Evolutionary conservation across 2,113 vertebrate species (phyloP).

Genomic region (Jaculus jaculus): DNA sequence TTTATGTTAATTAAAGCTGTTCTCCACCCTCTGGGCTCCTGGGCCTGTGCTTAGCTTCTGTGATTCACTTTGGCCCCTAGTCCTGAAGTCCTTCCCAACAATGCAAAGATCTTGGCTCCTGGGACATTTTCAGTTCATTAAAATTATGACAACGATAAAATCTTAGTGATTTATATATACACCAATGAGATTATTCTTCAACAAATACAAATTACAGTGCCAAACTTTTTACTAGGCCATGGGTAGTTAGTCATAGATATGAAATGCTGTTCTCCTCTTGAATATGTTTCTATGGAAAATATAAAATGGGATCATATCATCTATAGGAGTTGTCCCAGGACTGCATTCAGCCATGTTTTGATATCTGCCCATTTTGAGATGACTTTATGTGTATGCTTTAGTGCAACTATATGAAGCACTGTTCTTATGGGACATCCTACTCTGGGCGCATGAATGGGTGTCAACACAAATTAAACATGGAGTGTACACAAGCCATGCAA

Average conservation of each 20-base stretch:
- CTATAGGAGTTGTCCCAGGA: background rate
- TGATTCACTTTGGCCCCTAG: background rate
- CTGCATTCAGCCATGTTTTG: background rate
- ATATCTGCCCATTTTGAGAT: background rate
- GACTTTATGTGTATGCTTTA: background rate
- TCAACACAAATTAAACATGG: constrained; percentile 49
- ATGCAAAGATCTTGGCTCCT: background rate
- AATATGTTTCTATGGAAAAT: background rate
- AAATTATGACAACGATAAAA: background rate
- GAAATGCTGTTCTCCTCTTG: constrained; percentile 17
- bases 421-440: background rate
- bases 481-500: constrained; percentile 42
- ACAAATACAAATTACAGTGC: background rate
- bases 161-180: background rate
- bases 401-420: background rate
- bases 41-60: background rate
- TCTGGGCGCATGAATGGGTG: background rate
- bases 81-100: background rate
- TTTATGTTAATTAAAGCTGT: background rate
- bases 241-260: background rate
- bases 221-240: background rate
- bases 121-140: background rate
- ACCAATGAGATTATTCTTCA: background rate
- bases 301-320: background rate
- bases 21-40: background rate